A percentile compares a stretch with the other conserved stretches of the same genome.
phyloP scores from a whole-genome alignment of 53 echinoderm and acorn worm genomes.

The Holothuria leucospilota region DNA sequence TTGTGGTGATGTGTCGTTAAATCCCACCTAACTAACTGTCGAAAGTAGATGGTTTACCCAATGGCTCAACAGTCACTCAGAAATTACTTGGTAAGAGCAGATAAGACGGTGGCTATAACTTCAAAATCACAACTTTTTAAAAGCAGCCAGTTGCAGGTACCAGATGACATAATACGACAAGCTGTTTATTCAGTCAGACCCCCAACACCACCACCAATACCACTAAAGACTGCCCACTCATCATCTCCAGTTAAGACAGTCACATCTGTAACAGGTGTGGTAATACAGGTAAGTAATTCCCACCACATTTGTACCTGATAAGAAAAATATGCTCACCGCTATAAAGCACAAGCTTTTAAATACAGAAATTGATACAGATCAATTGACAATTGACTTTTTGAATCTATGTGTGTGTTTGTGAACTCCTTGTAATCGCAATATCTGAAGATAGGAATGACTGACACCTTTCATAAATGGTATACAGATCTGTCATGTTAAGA shows the following conservation, averaged over 20 bases:
- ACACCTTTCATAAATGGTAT: too few species aligned
- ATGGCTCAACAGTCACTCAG: neutral
- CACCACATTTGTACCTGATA: too few species aligned
- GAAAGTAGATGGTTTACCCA: neutral
- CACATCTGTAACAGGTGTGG: neutral
- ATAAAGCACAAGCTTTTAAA: too few species aligned
- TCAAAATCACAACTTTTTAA: neutral
- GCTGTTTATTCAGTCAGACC: neutral
- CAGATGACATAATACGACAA: neutral
- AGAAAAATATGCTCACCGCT: too few species aligned
- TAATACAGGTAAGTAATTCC: constrained; percentile 11
- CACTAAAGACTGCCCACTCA: neutral
- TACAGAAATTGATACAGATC: too few species aligned
- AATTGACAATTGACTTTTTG: too few species aligned
- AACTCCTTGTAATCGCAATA: too few species aligned
- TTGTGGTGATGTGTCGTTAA: too few species aligned
- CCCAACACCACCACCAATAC: neutral
- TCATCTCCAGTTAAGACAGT: neutral
- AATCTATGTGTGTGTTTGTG: too few species aligned
- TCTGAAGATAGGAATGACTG: too few species aligned
- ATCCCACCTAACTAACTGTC: too few species aligned
- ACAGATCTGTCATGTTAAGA: too few species aligned
- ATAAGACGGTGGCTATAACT: neutral
- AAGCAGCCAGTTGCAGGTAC: neutral
- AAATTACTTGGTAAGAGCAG: constrained; percentile 2